Conservation (phyloP, 1,140 invertebrate genomes). For the Sweltsa coloradensis region DNA sequence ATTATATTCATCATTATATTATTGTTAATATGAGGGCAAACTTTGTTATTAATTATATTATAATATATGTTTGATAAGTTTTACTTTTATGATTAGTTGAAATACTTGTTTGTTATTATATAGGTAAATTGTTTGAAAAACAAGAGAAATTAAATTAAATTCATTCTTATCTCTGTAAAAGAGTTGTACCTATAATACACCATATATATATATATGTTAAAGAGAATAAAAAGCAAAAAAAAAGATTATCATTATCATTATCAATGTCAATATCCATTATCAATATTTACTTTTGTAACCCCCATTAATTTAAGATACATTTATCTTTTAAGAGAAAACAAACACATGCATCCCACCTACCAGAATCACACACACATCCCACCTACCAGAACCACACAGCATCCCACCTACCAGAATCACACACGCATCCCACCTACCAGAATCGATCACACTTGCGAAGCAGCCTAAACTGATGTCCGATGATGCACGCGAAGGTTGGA, state of each 20-base stretch:
- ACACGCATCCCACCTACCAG: constrained; percentile 30
- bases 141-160: too few species aligned
- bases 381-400: background rate
- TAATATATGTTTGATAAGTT: too few species aligned
- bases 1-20: too few species aligned
- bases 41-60: too few species aligned
- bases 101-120: too few species aligned
- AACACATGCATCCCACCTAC: background rate
- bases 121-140: too few species aligned
- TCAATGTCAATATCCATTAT: background rate
- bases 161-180: too few species aligned
- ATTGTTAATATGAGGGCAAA: too few species aligned
- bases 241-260: background rate
- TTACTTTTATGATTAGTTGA: too few species aligned
- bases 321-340: background rate
- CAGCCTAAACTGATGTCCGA: constrained; percentile 37
- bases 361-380: background rate
- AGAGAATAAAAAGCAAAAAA: too few species aligned
- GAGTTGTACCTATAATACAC: too few species aligned
- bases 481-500: constrained; percentile 42
- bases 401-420: background rate
- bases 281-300: background rate
- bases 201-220: too few species aligned
- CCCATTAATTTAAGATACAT: background rate
- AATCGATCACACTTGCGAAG: constrained; percentile 41